phyloP scores from a whole-genome alignment of 2,113 vertebrate species.

The Pavo muticus region DNA sequence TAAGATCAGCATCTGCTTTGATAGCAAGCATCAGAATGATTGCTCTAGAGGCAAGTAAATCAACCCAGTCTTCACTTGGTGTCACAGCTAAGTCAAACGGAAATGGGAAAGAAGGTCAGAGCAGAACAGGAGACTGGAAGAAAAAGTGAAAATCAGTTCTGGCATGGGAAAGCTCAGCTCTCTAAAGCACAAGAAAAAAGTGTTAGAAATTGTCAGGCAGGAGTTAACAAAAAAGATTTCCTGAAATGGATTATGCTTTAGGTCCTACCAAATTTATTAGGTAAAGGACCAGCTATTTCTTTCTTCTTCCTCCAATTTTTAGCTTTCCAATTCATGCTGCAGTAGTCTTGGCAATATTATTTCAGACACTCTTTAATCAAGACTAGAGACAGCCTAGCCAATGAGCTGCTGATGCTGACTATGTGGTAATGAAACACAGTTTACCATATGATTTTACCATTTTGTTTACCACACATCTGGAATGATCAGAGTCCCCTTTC shows the following conservation, averaged over 20 bases:
- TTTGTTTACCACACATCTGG: rapidly evolving
- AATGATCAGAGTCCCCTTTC: background rate
- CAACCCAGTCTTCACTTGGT: background rate
- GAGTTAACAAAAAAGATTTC: background rate
- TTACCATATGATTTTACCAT: background rate
- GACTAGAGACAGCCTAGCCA: background rate
- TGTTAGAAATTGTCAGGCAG: background rate
- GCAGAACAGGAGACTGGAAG: background rate
- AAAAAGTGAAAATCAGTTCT: background rate
- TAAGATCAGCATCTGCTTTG: background rate
- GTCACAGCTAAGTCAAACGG: background rate
- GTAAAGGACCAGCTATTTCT: background rate
- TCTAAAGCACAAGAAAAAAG: background rate
- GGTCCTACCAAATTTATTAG: background rate
- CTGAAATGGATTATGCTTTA: background rate
- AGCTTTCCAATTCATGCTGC: background rate
- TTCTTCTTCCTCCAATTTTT: background rate
- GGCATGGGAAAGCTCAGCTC: background rate
- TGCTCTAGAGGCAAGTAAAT: background rate
- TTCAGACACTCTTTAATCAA: background rate
- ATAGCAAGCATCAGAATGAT: background rate
- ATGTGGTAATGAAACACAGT: background rate
- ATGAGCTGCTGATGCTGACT: background rate
- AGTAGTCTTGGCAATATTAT: background rate
- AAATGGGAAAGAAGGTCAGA: background rate